These are phyloP conservation scores for Zaprionus ornatus DNA, from an alignment of 1,140 invertebrate genomes.

Conservation along the genomic window DNA sequence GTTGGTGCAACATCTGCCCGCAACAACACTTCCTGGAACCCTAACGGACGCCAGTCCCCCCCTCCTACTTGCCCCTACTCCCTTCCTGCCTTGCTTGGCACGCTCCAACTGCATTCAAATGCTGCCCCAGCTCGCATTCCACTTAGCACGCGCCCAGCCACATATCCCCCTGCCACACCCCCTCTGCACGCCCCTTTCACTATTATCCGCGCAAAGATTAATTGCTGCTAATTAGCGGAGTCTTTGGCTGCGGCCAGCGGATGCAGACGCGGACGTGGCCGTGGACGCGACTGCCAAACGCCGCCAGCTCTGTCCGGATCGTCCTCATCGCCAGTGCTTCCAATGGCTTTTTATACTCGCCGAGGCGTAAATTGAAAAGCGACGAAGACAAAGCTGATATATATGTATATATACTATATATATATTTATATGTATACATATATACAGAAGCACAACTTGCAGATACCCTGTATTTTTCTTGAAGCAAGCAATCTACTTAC, in stretches of 20 bases:
- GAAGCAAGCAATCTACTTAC: neutral
- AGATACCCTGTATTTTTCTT: neutral
- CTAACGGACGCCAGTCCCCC: neutral
- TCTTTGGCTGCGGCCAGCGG: constrained; percentile 19
- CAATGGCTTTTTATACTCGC: constrained; percentile 24
- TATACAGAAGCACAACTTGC: neutral
- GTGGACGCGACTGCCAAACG: constrained; percentile 4
- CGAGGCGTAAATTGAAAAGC: constrained; percentile 35
- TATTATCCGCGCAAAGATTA: constrained; percentile 32
- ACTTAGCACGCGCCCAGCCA: constrained; percentile 28
- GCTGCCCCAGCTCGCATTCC: constrained; percentile 15
- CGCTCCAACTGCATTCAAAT: constrained; percentile 30
- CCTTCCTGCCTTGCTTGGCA: constrained; percentile 11
- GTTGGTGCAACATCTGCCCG: constrained; percentile 1
- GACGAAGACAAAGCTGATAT: neutral
- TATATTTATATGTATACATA: neutral
- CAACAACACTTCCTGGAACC: constrained; percentile 35
- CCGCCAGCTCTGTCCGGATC: constrained; percentile 15
- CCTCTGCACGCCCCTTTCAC: neutral
- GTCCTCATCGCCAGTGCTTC: constrained; percentile 11
- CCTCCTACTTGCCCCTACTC: neutral
- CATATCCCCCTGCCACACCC: neutral
- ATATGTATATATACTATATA: neutral
- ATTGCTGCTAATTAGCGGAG: constrained; percentile 56
- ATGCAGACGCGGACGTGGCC: neutral